Conservation (phyloP, 2,113 vertebrate species). For the Alces alces region DNA sequence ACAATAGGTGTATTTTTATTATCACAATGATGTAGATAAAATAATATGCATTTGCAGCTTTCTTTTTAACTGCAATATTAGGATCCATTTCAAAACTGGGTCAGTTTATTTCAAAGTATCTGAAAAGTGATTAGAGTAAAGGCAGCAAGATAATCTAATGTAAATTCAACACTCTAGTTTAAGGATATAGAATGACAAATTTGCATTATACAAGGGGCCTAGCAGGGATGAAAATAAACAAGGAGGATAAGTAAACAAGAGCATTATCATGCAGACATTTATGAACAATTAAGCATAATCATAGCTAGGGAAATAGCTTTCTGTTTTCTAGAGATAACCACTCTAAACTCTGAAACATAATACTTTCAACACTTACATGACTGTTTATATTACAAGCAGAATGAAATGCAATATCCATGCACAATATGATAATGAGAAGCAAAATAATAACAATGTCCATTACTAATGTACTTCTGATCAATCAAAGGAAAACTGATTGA, state of each 20-base stretch:
- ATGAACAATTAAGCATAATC: constrained; percentile 53
- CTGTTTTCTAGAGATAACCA: constrained; percentile 56
- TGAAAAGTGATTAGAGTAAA: neutral
- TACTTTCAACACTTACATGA: constrained; percentile 38
- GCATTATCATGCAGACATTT: constrained; percentile 60
- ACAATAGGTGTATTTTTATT: neutral
- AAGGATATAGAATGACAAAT: neutral
- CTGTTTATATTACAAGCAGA: constrained; percentile 33
- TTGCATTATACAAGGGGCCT: neutral
- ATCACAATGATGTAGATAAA: neutral
- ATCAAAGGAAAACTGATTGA: constrained; percentile 21
- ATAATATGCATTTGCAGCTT: neutral
- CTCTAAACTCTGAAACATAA: constrained; percentile 46
- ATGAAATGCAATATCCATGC: neutral
- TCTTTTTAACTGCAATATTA: neutral
- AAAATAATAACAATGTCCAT: constrained; percentile 31
- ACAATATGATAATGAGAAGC: neutral
- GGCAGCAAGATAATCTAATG: constrained; percentile 1
- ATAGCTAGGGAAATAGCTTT: constrained; percentile 49
- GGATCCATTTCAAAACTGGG: constrained; percentile 26
- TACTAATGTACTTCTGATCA: neutral
- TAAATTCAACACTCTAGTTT: neutral
- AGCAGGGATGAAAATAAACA: constrained; percentile 40
- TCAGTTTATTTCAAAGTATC: neutral
- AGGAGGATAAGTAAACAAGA: constrained; percentile 48